Evolutionary conservation across 2,797 vertebrate species (phyloP).

Genomic region (Strix occidentalis): DNA sequence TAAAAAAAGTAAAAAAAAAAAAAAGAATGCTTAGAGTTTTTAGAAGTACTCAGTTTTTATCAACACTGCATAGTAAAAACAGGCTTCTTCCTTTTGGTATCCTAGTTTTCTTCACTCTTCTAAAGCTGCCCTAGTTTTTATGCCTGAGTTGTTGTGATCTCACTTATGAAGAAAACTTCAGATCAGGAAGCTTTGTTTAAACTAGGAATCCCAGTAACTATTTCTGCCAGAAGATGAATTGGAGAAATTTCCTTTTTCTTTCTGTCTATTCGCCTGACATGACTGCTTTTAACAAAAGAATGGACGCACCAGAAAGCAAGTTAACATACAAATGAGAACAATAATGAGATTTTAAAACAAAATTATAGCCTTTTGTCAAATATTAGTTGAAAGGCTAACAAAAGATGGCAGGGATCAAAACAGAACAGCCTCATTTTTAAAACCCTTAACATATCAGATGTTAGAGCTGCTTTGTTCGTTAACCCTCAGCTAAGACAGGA

Average conservation of each 20-base stretch:
- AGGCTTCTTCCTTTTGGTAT: background rate
- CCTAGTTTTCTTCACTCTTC: background rate
- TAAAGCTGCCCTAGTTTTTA: background rate
- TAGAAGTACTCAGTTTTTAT: background rate
- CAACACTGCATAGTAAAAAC: background rate
- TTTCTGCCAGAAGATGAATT: background rate
- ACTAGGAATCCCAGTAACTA: background rate
- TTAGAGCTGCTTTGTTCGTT: conserved; percentile 14
- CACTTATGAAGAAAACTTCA: background rate
- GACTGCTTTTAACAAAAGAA: background rate
- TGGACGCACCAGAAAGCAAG: background rate
- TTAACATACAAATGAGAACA: background rate
- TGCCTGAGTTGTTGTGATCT: background rate
- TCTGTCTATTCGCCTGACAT: background rate
- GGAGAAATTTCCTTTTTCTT: background rate
- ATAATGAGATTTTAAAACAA: background rate
- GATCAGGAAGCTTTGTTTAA: background rate
- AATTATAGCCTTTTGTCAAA: conserved; percentile 11
- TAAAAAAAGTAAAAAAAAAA: no score
- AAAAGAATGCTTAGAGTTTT: background rate
- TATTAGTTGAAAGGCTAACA: conserved; percentile 4
- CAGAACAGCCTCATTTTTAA: conserved; percentile 4
- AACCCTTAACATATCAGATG: background rate
- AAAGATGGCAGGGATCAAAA: conserved; percentile 27
- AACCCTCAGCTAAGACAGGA: conserved; percentile 18